phyloP scores from a whole-genome alignment of 2,797 vertebrate genomes.

The Pangasius krempfi region DNA sequence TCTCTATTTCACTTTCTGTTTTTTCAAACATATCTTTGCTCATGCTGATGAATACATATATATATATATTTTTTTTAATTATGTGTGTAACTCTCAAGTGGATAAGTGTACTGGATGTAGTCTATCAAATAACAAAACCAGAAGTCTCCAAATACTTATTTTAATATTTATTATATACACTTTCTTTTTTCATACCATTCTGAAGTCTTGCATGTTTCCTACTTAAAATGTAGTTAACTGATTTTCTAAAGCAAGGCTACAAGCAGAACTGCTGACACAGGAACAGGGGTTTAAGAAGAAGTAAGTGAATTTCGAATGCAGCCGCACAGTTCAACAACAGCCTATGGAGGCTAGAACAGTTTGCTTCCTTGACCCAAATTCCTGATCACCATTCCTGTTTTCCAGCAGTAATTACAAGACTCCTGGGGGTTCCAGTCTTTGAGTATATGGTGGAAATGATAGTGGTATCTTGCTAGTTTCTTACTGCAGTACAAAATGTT shows the following conservation, averaged over 20 bases:
- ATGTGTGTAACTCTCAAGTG: not conserved
- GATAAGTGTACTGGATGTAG: not conserved
- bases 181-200: not conserved
- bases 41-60: not conserved
- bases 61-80: not conserved
- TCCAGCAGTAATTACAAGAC: not conserved
- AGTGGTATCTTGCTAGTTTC: not conserved
- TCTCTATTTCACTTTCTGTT: not conserved
- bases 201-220: not conserved
- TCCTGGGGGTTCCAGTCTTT: not conserved
- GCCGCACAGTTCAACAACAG: not conserved
- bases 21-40: not conserved
- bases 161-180: not conserved
- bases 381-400: not conserved
- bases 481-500: no score
- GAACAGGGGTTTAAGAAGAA: not conserved
- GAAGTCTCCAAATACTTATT: not conserved
- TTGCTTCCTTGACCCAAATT: not conserved
- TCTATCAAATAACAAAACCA: not conserved
- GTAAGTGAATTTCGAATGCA: not conserved
- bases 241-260: not conserved
- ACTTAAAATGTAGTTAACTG: not conserved
- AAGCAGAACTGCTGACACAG: not conserved
- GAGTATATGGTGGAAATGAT: not conserved
- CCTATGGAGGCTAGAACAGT: not conserved